Conservation (phyloP, 1,140 invertebrate genomes). For the Ganaspis sp. region DNA sequence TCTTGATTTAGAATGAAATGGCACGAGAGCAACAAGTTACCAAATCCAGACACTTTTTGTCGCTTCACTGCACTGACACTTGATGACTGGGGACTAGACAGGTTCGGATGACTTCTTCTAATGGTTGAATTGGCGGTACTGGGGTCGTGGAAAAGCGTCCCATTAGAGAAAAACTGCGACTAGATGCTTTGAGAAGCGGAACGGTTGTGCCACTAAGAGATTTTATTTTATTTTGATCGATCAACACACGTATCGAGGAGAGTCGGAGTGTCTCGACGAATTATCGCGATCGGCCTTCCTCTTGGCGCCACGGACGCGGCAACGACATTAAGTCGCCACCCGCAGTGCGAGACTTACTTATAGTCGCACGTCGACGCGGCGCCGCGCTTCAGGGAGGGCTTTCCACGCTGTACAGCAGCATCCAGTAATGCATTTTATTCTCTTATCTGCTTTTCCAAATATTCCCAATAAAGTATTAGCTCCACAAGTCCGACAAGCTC, state of each 20-base stretch:
- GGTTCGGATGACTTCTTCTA: background rate
- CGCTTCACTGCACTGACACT: slow-evolving; percentile 1
- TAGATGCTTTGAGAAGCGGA: background rate
- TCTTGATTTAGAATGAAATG: too few relatives aligned
- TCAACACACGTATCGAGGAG: slow-evolving; percentile 47
- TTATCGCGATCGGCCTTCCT: slow-evolving; percentile 66
- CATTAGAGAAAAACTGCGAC: background rate
- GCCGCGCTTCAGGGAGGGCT: slow-evolving; percentile 62
- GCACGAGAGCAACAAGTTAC: background rate
- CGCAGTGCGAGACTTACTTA: slow-evolving; percentile 73
- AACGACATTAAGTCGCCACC: slow-evolving; percentile 73
- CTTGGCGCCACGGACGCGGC: slow-evolving; percentile 74
- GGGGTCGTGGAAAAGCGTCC: background rate
- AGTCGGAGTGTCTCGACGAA: slow-evolving; percentile 51
- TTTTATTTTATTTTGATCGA: slow-evolving; percentile 24
- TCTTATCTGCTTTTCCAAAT: background rate
- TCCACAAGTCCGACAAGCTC: background rate
- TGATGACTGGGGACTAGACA: background rate
- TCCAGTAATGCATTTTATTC: slow-evolving; percentile 17
- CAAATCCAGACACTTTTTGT: background rate
- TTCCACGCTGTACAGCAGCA: slow-evolving; percentile 31
- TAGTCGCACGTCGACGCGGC: slow-evolving; percentile 67
- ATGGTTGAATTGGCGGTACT: background rate
- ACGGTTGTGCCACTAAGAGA: background rate
- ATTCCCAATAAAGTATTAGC: background rate